Evolutionary conservation across 2,888 invertebrate species (phyloP).

Genomic region (Microctonus hyperodae): DNA sequence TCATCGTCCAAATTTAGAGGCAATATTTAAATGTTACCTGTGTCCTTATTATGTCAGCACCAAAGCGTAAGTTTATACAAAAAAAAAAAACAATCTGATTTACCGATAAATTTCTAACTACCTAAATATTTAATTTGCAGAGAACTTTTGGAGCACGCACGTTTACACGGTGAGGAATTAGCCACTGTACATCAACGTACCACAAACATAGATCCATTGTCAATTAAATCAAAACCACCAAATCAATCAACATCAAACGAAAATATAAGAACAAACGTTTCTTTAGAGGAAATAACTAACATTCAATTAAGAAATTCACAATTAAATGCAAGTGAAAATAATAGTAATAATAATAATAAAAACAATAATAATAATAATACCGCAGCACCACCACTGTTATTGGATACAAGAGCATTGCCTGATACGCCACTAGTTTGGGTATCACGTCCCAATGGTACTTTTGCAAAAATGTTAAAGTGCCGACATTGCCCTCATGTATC

Average conservation of each 20-base stretch:
- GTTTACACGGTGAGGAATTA: conserved; percentile 60
- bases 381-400: conserved; percentile 49
- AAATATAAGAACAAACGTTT: conserved; percentile 41
- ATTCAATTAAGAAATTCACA: conserved; percentile 44
- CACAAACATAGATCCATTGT: conserved; percentile 41
- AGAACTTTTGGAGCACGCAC: conserved; percentile 56
- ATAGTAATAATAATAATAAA: too few species aligned
- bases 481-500: conserved; percentile 85
- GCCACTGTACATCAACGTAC: conserved; percentile 53
- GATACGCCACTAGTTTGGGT: conserved; percentile 81
- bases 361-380: too few species aligned
- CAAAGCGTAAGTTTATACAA: conserved; percentile 68
- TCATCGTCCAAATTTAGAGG: conserved; percentile 73
- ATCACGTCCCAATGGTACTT: conserved; percentile 71
- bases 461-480: conserved; percentile 85
- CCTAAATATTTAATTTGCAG: conserved; percentile 34
- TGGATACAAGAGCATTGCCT: conserved; percentile 65
- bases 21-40: conserved; percentile 79
- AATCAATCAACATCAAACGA: conserved; percentile 33
- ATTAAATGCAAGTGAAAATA: conserved; percentile 40
- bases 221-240: conserved; percentile 38
- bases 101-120: not conserved
- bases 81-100: not conserved
- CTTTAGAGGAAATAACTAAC: conserved; percentile 44
- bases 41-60: conserved; percentile 82